phyloP scores from a whole-genome alignment of 2,797 vertebrate genomes.

The Platalea minor region DNA sequence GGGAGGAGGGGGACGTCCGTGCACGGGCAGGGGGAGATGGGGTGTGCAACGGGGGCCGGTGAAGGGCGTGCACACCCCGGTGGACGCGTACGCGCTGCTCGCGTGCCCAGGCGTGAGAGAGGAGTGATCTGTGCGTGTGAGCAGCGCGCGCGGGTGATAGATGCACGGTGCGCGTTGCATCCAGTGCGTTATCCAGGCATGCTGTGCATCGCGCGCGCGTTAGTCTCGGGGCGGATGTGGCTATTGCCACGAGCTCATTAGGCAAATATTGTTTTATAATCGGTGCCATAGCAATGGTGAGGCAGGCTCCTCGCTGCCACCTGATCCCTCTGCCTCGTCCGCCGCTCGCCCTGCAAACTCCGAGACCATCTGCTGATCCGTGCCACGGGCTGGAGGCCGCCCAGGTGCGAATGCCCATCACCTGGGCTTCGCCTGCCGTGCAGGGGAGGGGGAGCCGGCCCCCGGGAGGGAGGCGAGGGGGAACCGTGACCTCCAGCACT shows the following conservation, averaged over 20 bases:
- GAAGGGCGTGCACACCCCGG: rapidly evolving
- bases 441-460: neutral
- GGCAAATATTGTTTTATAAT: slow-evolving; percentile 71
- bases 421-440: neutral
- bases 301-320: slow-evolving; percentile 66
- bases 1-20: neutral
- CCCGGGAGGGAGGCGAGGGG: neutral
- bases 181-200: neutral
- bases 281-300: slow-evolving; percentile 74
- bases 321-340: slow-evolving; percentile 63
- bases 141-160: rapidly evolving
- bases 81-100: rapidly evolving
- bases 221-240: neutral
- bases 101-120: rapidly evolving
- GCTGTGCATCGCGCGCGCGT: neutral
- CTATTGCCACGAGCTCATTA: slow-evolving; percentile 70
- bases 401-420: slow-evolving; percentile 78
- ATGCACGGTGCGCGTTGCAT: rapidly evolving
- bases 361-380: slow-evolving; percentile 82
- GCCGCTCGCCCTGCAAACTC: slow-evolving; percentile 50
- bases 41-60: rapidly evolving
- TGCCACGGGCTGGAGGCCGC: slow-evolving; percentile 76
- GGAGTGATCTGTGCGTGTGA: neutral
- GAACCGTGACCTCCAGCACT: neutral
- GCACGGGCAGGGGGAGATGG: neutral